A percentile compares a stretch with the other conserved stretches of the same genome.
Conservation (phyloP, 2,113 vertebrate genomes). For the Neogale vison region DNA sequence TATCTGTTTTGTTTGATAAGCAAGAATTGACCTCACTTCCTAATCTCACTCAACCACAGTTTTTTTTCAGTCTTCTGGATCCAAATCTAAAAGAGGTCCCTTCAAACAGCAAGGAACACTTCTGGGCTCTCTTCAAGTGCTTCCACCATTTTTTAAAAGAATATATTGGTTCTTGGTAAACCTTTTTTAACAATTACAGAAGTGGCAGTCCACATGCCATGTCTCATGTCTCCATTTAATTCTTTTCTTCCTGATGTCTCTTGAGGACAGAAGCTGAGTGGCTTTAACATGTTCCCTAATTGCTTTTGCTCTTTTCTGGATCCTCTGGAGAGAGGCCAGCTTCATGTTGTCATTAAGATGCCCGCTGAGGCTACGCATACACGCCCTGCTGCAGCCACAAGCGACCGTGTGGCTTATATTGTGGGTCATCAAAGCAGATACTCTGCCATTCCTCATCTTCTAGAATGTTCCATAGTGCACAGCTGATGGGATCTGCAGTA, state of each 20-base stretch:
- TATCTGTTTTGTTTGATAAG: slow-evolving; percentile 9
- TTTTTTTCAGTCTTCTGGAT: neutral
- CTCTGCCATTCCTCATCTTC: neutral
- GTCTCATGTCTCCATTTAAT: neutral
- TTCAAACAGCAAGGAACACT: neutral
- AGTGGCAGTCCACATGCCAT: neutral
- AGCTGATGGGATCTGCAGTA: neutral
- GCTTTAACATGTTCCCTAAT: slow-evolving; percentile 3
- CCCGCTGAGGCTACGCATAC: neutral
- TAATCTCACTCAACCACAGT: slow-evolving; percentile 5
- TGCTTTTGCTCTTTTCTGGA: slow-evolving; percentile 49
- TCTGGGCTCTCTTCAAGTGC: neutral
- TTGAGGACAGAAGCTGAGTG: neutral
- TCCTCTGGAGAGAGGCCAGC: slow-evolving; percentile 52
- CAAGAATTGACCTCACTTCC: neutral
- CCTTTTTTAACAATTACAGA: neutral
- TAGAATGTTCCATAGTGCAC: neutral
- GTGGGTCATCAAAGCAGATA: slow-evolving; percentile 7
- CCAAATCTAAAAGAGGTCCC: neutral
- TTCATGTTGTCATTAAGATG: neutral
- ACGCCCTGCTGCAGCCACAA: neutral
- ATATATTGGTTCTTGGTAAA: neutral
- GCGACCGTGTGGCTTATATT: neutral
- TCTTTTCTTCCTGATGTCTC: neutral
- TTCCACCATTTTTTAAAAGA: neutral